A percentile compares a stretch with the other conserved stretches of the same genome.
Conservation (phyloP, 2,888 invertebrate species). For the Cylindroiulus punctatus region DNA sequence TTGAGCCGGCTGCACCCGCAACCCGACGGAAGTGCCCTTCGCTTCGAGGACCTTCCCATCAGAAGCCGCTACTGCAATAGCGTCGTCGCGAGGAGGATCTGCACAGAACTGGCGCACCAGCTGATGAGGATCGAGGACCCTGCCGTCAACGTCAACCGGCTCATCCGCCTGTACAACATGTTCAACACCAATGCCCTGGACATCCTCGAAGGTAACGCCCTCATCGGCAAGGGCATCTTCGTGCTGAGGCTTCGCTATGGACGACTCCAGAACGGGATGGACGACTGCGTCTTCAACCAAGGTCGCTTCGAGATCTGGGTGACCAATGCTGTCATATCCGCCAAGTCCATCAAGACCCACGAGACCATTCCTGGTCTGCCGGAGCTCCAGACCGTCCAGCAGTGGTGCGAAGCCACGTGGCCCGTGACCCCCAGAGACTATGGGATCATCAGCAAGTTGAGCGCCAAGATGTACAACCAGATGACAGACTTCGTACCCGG, state of each 20-base stretch:
- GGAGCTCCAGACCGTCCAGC: background rate
- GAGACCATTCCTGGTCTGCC: no score
- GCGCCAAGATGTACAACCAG: background rate
- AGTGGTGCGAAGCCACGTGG: no score
- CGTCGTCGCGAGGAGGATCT: background rate
- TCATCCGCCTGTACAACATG: background rate
- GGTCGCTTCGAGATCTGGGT: background rate
- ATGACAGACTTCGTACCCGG: background rate
- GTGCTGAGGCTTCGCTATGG: background rate
- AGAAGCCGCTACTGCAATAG: background rate
- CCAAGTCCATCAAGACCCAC: no score
- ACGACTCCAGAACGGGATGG: background rate
- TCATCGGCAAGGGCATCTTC: background rate
- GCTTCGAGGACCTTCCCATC: background rate
- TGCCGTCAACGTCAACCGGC: background rate
- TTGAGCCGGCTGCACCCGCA: background rate
- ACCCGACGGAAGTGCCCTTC: background rate
- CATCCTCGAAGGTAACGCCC: background rate
- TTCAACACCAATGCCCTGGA: background rate
- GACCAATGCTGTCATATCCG: background rate
- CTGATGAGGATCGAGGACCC: background rate
- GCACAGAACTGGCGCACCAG: background rate
- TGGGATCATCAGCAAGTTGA: background rate
- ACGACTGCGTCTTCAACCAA: background rate
- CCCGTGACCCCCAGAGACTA: background rate